phyloP scores from a whole-genome alignment of 2,888 invertebrate species.

The Pterostichus niger region DNA sequence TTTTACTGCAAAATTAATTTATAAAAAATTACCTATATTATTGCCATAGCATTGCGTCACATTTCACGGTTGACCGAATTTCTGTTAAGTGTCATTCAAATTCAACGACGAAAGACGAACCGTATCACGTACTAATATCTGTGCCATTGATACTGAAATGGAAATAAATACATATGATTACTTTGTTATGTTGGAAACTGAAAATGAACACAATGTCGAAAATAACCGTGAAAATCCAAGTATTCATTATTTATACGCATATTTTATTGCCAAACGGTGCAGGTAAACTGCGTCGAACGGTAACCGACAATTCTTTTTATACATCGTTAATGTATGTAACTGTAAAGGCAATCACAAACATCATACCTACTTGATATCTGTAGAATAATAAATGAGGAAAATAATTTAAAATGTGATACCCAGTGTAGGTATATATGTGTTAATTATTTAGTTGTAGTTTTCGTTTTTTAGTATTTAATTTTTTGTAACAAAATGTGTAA shows the following conservation, averaged over 20 bases:
- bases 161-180: slow-evolving; percentile 56
- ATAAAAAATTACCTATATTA: slow-evolving; percentile 61
- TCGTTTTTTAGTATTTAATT: slow-evolving; percentile 67
- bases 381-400: slow-evolving; percentile 60
- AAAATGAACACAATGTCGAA: slow-evolving; percentile 31
- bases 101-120: slow-evolving; percentile 31
- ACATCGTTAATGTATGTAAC: slow-evolving; percentile 66
- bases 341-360: slow-evolving; percentile 66
- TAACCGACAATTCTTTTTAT: slow-evolving; percentile 61
- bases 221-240: slow-evolving; percentile 56
- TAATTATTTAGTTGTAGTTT: slow-evolving; percentile 65
- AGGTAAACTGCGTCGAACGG: slow-evolving; percentile 60
- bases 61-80: slow-evolving; percentile 62
- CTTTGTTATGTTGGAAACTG: slow-evolving; percentile 38
- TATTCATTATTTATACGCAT: slow-evolving; percentile 59
- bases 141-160: slow-evolving; percentile 65
- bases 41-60: slow-evolving; percentile 66
- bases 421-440: slow-evolving; percentile 65
- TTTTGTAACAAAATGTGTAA: slow-evolving; percentile 67
- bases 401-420: slow-evolving; percentile 67
- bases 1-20: slow-evolving; percentile 66
- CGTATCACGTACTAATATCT: slow-evolving; percentile 61
- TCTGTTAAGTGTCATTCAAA: slow-evolving; percentile 55
- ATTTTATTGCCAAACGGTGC: slow-evolving; percentile 52
- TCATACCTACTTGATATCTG: slow-evolving; percentile 65